A percentile compares a stretch with the other conserved stretches of the same genome.
These are phyloP conservation scores for Anser brachyrhynchus DNA, from an alignment of 2,113 vertebrate species.

Conservation along the genomic window DNA sequence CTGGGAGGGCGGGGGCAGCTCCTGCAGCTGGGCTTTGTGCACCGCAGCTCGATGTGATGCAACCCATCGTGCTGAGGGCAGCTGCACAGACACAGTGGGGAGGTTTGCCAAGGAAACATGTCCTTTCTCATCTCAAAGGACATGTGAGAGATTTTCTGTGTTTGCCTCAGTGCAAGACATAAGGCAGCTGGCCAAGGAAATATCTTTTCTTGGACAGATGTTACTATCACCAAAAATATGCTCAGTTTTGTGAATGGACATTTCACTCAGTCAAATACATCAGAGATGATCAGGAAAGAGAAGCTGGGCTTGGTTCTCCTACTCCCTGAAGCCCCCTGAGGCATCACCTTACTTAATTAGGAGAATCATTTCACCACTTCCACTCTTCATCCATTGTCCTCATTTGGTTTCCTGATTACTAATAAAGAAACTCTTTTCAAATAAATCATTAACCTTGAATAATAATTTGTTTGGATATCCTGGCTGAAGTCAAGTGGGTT, in stretches of 20 bases:
- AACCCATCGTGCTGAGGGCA: neutral
- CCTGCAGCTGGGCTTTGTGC: neutral
- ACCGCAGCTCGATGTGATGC: accelerated
- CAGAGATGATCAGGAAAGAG: neutral
- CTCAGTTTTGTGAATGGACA: neutral
- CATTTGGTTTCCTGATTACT: neutral
- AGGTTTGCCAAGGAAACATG: neutral
- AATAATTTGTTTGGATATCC: neutral
- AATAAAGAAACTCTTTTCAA: neutral
- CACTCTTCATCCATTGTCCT: neutral
- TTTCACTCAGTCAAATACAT: neutral
- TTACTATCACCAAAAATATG: neutral
- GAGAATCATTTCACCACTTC: neutral
- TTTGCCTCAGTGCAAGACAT: neutral
- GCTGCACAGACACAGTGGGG: neutral
- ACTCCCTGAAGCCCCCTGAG: neutral
- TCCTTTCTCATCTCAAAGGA: neutral
- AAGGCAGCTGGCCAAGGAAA: neutral
- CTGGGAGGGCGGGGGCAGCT: neutral
- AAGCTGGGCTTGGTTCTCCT: neutral
- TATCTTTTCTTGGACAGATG: neutral
- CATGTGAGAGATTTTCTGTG: neutral
- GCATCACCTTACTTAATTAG: neutral
- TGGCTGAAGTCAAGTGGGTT: accelerated
- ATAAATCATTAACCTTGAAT: neutral